Base-by-base conservation (phyloP, 1,140 invertebrate species). In the Eumeta japonica region DNA sequence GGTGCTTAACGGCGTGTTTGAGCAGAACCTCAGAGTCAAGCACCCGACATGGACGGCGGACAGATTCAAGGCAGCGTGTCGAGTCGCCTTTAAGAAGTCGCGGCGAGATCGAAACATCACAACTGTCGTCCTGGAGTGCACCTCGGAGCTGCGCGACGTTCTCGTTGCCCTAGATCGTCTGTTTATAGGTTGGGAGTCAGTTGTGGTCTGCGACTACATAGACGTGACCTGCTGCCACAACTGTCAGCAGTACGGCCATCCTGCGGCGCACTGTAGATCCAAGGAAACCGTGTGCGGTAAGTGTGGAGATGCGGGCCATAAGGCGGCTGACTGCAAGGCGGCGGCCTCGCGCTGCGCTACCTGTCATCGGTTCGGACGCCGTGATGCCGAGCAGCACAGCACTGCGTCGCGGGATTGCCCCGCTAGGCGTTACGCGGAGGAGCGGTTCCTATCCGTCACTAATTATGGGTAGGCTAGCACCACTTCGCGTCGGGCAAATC, bases 231-330 rank as follows among this genome's bases (percentile, higher is more conserved):
- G n/a, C n/a, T n/a, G n/a, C n/a, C n/a, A n/a, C n/a, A n/a, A n/a
- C n/a, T n/a, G n/a, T n/a, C n/a, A n/a, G n/a, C n/a, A n/a, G n/a
- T n/a, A n/a, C n/a, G n/a, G n/a, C n/a, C n/a, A n/a, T n/a, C n/a
- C n/a, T n/a, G n/a, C n/a, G n/a, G n/a, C n/a, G n/a, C n/a, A n/a
- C n/a, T n/a, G n/a, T n/a, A n/a, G n/a, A 10, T 36, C 45, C 0
- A 14, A 15, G 3, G 33, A 28, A 0, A 0, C 7, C 0, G 38
- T 34, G 9, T 52, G 46, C 16, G 39, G 30, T 1, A 46, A 46
- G 14, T 52, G 46, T 16, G 50, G 43, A 0, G 41, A 4, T 1
- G 19, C 10, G 0, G 50, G 41, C 0, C 50, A 48, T 16, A 19
- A 10, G 3, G 5, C 10, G 0, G 10, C 19, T 0, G 37, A 28